Base-by-base conservation (phyloP, 2,888 invertebrate genomes). In the Tetheella fluctuosa region DNA sequence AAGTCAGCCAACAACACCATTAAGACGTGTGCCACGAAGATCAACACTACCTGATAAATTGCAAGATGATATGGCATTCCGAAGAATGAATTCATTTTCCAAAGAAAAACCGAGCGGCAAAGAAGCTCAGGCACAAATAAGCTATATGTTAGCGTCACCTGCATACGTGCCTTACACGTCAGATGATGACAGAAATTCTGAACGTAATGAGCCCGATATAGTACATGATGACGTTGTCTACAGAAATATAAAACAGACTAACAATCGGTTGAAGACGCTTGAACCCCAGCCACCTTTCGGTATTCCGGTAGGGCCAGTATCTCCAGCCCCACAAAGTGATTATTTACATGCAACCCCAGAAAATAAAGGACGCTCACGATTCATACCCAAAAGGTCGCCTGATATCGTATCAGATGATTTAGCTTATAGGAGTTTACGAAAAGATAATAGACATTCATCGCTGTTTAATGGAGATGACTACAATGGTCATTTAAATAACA, bases 221-320 rank as follows among this genome's bases (percentile, higher is more conserved):
- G 95, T 96, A 12, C 93, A 95, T 60, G 98, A 98, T 80, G 98
- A 98, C 85, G 96, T 98, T 12, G 96, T 97, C 37, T 97, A 96
- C 81, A 94, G 98, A 71, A 97, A 95, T 79, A 95, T 97, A 63
- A 96, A 96, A 77, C 95, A 96, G 81, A 95, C 96, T 12, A 97
- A 97, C 74, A 95, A 95, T 79, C 94, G 94, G 55, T 86, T 95
- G 52, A 96, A 95, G 83, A 94, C 96, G 7, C 80, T 95, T 3
- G 97, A 98, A 59, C 97, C 96, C 17, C 98, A 98, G 80, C 97
- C 97, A 42, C 97, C 97, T 1, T 98, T 98, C 83, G 98, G 98
- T 23, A 98, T 98, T 78, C 98, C 98, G 0, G 84, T 98, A 42
- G 97, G 97, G 2, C 97, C 97, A 13, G 95, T 97, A 23, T 94